Evolutionary conservation across 2,888 invertebrate species (phyloP).

Genomic region (Idaea aversata): DNA sequence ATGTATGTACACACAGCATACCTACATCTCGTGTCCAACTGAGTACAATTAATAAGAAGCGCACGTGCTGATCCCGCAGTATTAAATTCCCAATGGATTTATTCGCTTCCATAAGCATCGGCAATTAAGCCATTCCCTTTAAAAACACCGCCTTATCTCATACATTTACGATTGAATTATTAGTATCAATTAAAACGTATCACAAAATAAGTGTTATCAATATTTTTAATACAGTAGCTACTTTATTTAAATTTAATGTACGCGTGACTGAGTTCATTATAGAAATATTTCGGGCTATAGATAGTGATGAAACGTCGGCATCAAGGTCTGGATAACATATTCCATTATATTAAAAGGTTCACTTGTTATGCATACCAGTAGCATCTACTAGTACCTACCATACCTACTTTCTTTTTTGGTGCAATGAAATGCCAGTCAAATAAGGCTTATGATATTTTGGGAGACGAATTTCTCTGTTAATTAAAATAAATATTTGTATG

Average conservation of each 20-base stretch:
- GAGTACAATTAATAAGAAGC: constrained; percentile 45
- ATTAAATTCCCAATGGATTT: constrained; percentile 53
- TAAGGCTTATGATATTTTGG: neutral
- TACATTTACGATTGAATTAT: constrained; percentile 71
- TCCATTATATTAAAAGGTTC: constrained; percentile 31
- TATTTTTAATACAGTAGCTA: constrained; percentile 77
- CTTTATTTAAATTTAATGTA: constrained; percentile 74
- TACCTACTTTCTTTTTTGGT: constrained; percentile 6
- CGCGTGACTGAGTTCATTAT: constrained; percentile 73
- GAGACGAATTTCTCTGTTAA: neutral
- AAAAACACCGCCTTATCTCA: constrained; percentile 62
- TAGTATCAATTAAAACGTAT: constrained; percentile 69
- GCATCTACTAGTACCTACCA: constrained; percentile 8
- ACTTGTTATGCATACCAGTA: constrained; percentile 11
- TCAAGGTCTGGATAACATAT: constrained; percentile 23
- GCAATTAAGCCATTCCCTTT: constrained; percentile 67
- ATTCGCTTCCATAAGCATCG: constrained; percentile 50
- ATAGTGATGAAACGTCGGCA: constrained; percentile 47
- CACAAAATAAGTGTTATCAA: constrained; percentile 74
- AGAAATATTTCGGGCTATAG: constrained; percentile 55
- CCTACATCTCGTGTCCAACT: constrained; percentile 22
- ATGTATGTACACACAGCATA: constrained; percentile 10
- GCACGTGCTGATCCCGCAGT: constrained; percentile 51
- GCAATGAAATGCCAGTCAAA: constrained; percentile 1
- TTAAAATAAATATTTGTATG: too few relatives aligned